phyloP scores from a whole-genome alignment of 2,797 vertebrate genomes.

The Moxostoma hubbsi region DNA sequence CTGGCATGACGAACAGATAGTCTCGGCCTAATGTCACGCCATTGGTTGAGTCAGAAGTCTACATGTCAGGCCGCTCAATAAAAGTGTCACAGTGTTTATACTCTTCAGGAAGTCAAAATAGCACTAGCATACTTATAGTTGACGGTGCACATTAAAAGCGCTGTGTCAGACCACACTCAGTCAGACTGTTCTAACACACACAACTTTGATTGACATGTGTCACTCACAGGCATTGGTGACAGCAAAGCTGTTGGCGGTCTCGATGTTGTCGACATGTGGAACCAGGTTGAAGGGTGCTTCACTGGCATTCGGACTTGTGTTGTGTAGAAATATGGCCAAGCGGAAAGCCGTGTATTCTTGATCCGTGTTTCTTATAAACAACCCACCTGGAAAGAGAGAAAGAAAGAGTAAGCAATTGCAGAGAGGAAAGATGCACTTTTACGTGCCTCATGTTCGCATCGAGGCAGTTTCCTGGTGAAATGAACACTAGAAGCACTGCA shows the following conservation, averaged over 20 bases:
- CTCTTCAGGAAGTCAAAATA: neutral
- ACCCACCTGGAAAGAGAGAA: conserved; percentile 76
- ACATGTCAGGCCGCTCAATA: neutral
- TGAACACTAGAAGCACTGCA: too few relatives aligned
- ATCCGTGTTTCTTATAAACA: conserved; percentile 99
- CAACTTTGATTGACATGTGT: conserved; percentile 45
- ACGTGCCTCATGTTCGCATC: too few relatives aligned
- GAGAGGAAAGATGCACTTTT: neutral
- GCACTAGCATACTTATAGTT: too few relatives aligned
- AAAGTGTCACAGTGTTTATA: neutral
- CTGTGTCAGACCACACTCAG: neutral
- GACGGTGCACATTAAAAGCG: too few relatives aligned
- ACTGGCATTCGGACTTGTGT: conserved; percentile 95
- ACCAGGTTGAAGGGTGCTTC: conserved; percentile 98
- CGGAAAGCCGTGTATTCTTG: conserved; percentile 98
- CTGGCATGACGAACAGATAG: neutral
- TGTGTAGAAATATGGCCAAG: conserved; percentile 97
- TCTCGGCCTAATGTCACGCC: neutral
- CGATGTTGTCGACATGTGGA: conserved; percentile 98
- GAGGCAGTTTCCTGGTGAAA: too few relatives aligned
- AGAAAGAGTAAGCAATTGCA: conserved; percentile 2
- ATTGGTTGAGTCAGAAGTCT: neutral
- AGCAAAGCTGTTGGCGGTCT: conserved; percentile 98
- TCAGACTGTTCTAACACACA: conserved; percentile 2
- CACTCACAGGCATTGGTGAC: conserved; percentile 99